Percentiles rank a stretch among this genome's conserved stretches.
Conservation (phyloP, 2,888 invertebrate genomes). For the Leucoma salicis region DNA sequence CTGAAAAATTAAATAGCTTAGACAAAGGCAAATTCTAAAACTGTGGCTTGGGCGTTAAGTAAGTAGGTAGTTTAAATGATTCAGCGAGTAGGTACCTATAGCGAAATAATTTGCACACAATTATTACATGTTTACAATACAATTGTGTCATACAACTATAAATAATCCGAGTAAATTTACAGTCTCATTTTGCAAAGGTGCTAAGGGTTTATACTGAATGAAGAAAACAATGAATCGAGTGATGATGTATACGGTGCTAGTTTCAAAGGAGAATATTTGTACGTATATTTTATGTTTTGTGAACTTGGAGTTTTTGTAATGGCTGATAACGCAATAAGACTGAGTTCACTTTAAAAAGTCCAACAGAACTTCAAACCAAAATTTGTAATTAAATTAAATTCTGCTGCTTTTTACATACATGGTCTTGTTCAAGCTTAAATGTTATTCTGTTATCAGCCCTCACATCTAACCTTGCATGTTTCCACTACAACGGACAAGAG, state of each 20-base stretch:
- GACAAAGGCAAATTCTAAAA: too few species aligned
- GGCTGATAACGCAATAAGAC: neutral
- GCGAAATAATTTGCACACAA: too few species aligned
- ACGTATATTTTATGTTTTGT: neutral
- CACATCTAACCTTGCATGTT: conserved; percentile 15
- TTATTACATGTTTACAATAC: too few species aligned
- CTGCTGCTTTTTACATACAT: too few species aligned
- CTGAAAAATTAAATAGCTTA: too few species aligned
- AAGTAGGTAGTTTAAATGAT: too few species aligned
- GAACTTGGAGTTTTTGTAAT: neutral
- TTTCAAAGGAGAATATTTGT: neutral
- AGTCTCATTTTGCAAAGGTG: neutral
- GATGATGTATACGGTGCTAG: neutral
- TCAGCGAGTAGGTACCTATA: too few species aligned
- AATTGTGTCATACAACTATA: neutral
- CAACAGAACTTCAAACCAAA: too few species aligned
- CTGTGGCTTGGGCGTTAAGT: too few species aligned
- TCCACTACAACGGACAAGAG: conserved; percentile 43
- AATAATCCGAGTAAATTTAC: neutral
- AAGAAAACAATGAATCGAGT: neutral
- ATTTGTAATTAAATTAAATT: too few species aligned
- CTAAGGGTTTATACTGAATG: neutral
- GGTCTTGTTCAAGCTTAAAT: too few species aligned
- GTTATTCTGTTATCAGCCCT: neutral
- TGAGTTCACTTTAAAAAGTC: too few species aligned